These are phyloP conservation scores for Tragopan temminckii DNA, from an alignment of 2,797 vertebrate genomes.

Conservation along the genomic window DNA sequence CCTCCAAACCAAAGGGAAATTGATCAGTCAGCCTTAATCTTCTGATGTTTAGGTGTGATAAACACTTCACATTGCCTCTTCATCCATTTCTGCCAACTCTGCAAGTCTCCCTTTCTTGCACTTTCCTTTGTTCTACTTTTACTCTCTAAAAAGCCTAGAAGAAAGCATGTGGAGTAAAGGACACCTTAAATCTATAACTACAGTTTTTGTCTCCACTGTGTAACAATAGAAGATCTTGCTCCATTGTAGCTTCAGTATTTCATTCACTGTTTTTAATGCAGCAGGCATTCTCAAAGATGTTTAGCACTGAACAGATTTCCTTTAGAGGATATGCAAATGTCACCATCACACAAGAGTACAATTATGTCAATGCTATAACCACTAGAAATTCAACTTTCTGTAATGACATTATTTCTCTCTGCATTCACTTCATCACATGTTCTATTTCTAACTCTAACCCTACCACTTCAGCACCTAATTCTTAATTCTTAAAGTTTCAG, in stretches of 20 bases:
- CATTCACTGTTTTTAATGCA: background rate
- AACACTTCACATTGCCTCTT: conserved; percentile 22
- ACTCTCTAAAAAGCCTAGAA: background rate
- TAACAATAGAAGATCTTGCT: background rate
- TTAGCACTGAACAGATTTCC: background rate
- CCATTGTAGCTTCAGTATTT: background rate
- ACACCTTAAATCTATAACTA: background rate
- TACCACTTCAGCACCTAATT: background rate
- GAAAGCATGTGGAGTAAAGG: background rate
- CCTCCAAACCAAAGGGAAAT: background rate
- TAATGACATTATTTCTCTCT: background rate
- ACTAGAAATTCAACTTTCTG: background rate
- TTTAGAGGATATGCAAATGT: background rate
- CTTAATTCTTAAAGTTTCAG: background rate
- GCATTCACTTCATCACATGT: background rate
- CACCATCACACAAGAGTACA: background rate
- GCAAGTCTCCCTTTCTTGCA: background rate
- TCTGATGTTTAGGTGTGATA: background rate
- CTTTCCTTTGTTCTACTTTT: background rate
- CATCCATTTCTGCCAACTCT: conserved; percentile 1
- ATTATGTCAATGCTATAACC: background rate
- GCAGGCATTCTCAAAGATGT: background rate
- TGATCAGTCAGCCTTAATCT: background rate
- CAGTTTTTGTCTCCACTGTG: background rate
- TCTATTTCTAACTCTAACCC: background rate